Percentiles rank a stretch among this genome's conserved stretches.
Evolutionary conservation across 2,113 vertebrate genomes (phyloP).

Genomic region (Spermophilus dauricus): DNA sequence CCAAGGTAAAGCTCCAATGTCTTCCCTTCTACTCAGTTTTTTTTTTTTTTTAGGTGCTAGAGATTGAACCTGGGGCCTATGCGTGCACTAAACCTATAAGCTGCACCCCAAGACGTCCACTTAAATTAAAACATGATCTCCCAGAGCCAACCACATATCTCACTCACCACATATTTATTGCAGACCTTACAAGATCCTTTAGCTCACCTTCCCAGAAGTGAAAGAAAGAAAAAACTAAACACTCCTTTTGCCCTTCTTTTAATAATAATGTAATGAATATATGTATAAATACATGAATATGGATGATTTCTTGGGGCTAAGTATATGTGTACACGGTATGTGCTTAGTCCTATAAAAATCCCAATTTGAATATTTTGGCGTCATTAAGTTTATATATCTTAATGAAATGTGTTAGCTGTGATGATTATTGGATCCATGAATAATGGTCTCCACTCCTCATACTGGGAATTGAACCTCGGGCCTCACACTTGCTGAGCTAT

Average conservation of each 20-base stretch:
- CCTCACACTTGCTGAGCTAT: background rate
- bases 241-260: slow-evolving; percentile 4
- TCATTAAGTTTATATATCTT: slow-evolving; percentile 41
- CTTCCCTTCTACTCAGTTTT: background rate
- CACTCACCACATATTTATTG: background rate
- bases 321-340: slow-evolving; percentile 12
- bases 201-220: background rate
- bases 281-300: background rate
- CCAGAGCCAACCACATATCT: background rate
- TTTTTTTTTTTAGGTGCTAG: background rate
- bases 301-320: slow-evolving; percentile 39
- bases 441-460: background rate
- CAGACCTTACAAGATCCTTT: background rate
- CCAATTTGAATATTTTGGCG: background rate
- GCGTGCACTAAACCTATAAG: background rate
- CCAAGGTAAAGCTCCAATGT: slow-evolving; percentile 25
- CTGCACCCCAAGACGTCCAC: background rate
- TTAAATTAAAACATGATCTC: background rate
- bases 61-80: background rate
- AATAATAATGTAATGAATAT: slow-evolving; percentile 32
- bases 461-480: background rate
- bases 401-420: slow-evolving; percentile 35
- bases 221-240: background rate
- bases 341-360: slow-evolving; percentile 24
- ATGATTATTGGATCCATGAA: background rate